phyloP scores from a whole-genome alignment of 2,888 invertebrate genomes.

The Euphydryas editha region DNA sequence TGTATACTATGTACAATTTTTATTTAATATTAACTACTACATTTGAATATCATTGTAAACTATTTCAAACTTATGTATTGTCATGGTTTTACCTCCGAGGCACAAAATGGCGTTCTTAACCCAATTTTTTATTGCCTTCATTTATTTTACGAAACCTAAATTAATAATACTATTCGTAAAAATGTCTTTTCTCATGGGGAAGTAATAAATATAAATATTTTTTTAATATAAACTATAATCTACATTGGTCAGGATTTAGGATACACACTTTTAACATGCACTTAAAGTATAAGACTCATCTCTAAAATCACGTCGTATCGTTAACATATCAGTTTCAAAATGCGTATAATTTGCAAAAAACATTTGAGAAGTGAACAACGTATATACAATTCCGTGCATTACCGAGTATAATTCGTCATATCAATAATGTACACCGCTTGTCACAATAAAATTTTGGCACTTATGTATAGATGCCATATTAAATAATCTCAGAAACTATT shows the following conservation, averaged over 20 bases:
- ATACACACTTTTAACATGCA: constrained; percentile 68
- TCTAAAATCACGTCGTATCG: constrained; percentile 37
- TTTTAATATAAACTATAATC: constrained; percentile 69
- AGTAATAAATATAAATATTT: constrained; percentile 79
- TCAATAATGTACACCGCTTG: constrained; percentile 27
- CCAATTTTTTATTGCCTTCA: constrained; percentile 75
- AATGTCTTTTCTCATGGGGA: constrained; percentile 80
- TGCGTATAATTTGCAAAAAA: constrained; percentile 39
- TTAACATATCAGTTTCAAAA: constrained; percentile 37
- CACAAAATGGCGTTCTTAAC: constrained; percentile 80
- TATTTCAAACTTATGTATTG: constrained; percentile 62
- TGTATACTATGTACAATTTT: too few species aligned
- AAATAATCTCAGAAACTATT: constrained; percentile 51
- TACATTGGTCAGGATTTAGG: constrained; percentile 81
- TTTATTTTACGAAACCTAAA: constrained; percentile 76
- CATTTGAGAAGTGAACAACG: constrained; percentile 38
- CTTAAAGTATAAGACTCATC: constrained; percentile 39
- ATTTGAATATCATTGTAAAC: constrained; percentile 28
- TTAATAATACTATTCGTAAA: constrained; percentile 84
- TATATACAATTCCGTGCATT: constrained; percentile 40
- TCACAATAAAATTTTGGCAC: constrained; percentile 60
- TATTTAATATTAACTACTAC: too few species aligned
- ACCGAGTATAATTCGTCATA: constrained; percentile 28
- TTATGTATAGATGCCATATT: constrained; percentile 54
- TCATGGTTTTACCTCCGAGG: constrained; percentile 68